phyloP scores from a whole-genome alignment of 2,797 vertebrate species.

The Loriculus beryllinus region DNA sequence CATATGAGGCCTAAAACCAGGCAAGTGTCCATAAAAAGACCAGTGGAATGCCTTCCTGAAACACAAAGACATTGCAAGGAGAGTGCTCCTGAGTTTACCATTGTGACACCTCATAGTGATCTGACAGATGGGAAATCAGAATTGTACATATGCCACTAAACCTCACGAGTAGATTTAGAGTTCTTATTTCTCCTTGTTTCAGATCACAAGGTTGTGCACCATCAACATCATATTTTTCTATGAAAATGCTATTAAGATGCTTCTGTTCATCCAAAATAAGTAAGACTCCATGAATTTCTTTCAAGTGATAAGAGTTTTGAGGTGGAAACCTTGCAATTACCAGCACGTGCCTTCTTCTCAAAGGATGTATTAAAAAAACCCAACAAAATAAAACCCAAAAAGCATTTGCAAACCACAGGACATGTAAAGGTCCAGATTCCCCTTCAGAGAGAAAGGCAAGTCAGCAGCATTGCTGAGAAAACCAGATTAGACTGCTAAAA shows the following conservation, averaged over 20 bases:
- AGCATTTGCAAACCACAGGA: background rate
- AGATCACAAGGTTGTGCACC: background rate
- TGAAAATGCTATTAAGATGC: background rate
- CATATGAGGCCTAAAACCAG: background rate
- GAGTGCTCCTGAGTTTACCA: background rate
- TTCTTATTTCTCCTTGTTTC: background rate
- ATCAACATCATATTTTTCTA: background rate
- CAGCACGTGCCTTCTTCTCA: background rate
- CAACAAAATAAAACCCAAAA: background rate
- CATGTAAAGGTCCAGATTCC: background rate
- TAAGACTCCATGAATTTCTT: background rate
- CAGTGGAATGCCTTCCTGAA: background rate
- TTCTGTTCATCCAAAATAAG: background rate
- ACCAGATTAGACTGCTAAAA: background rate
- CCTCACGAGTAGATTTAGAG: background rate
- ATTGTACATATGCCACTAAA: background rate
- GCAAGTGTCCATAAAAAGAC: background rate
- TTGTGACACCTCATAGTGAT: background rate
- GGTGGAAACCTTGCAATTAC: conserved; percentile 14
- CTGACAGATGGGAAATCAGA: background rate
- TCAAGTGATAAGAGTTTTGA: background rate
- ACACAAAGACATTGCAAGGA: background rate
- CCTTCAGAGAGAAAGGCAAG: background rate
- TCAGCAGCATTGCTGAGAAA: conserved; percentile 40
- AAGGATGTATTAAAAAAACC: background rate